Conservation (phyloP, 2,888 invertebrate species). For the Iselma pallidipennis region DNA sequence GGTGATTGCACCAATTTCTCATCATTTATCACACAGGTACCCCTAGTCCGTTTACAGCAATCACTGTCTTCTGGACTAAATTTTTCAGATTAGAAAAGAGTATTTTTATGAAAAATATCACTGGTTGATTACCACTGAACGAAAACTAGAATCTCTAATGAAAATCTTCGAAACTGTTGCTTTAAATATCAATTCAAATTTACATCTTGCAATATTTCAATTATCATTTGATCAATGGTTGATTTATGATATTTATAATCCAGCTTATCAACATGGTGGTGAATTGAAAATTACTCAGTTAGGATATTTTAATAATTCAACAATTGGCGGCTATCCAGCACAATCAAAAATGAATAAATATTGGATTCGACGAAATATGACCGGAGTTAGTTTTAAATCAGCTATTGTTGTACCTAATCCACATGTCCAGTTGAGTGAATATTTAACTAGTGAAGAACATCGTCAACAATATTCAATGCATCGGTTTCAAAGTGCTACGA, state of each 20-base stretch:
- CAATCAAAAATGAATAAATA: constrained; percentile 42
- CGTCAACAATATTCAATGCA: constrained; percentile 65
- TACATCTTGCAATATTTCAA: constrained; percentile 49
- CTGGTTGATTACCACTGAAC: constrained; percentile 54
- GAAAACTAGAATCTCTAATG: constrained; percentile 36
- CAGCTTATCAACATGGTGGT: constrained; percentile 61
- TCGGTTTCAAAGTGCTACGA: constrained; percentile 65
- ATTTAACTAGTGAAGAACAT: constrained; percentile 58
- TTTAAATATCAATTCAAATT: constrained; percentile 58
- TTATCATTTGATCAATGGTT: constrained; percentile 36
- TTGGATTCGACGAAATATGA: constrained; percentile 59
- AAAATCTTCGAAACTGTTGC: constrained; percentile 50
- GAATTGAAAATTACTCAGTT: constrained; percentile 56
- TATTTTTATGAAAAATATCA: constrained; percentile 46
- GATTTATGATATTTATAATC: constrained; percentile 61
- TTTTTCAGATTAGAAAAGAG: constrained; percentile 29
- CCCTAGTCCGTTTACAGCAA: neutral
- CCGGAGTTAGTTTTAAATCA: constrained; percentile 60
- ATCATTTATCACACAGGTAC: constrained; percentile 22
- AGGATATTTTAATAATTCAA: constrained; percentile 58
- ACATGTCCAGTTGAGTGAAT: constrained; percentile 54
- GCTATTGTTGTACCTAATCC: constrained; percentile 16
- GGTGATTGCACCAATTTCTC: constrained; percentile 22
- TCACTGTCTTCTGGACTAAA: neutral
- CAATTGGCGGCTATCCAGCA: constrained; percentile 38